A percentile compares a stretch with the other conserved stretches of the same genome.
These are phyloP conservation scores for Meloidogyne exigua DNA, from an alignment of 1,140 invertebrate genomes.

Conservation along the genomic window DNA sequence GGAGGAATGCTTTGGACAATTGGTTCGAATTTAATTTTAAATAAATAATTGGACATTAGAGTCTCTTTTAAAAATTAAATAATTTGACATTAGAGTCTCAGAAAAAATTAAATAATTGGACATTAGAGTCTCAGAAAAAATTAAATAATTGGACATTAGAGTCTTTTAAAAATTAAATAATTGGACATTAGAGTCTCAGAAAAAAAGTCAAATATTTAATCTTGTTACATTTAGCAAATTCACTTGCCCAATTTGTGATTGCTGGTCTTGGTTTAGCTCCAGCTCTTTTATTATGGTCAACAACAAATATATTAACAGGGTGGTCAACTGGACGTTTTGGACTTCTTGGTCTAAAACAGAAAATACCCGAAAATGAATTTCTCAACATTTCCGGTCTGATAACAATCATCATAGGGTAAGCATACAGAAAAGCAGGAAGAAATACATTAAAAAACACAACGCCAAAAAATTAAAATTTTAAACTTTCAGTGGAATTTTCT, in stretches of 20 bases:
- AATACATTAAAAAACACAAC: too few species aligned
- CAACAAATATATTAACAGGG: conserved; percentile 43
- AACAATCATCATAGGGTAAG: conserved; percentile 33
- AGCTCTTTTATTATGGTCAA: conserved; percentile 40
- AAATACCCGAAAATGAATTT: conserved; percentile 24
- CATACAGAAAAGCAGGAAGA: not conserved
- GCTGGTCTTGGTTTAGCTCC: conserved; percentile 35
- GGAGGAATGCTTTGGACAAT: conserved; percentile 33
- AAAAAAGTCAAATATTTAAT: too few species aligned
- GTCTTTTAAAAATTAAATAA: too few species aligned
- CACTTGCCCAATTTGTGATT: conserved; percentile 34
- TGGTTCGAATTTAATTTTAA: not conserved
- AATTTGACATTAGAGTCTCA: too few species aligned
- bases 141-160: too few species aligned
- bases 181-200: not conserved
- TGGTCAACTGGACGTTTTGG: conserved; percentile 43
- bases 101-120: not conserved
- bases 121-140: too few species aligned
- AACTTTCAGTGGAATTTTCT: conserved; percentile 24
- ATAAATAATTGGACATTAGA: too few species aligned
- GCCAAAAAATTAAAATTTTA: not conserved
- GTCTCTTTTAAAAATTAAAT: too few species aligned
- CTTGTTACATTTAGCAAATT: conserved; percentile 38
- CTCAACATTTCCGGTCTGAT: conserved; percentile 36
- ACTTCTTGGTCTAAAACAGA: conserved; percentile 35